Evolutionary conservation across 2,113 vertebrate genomes (phyloP), one percentile per base, ranked within the genome.

Genomic region (Dicaeum eximium): DNA sequence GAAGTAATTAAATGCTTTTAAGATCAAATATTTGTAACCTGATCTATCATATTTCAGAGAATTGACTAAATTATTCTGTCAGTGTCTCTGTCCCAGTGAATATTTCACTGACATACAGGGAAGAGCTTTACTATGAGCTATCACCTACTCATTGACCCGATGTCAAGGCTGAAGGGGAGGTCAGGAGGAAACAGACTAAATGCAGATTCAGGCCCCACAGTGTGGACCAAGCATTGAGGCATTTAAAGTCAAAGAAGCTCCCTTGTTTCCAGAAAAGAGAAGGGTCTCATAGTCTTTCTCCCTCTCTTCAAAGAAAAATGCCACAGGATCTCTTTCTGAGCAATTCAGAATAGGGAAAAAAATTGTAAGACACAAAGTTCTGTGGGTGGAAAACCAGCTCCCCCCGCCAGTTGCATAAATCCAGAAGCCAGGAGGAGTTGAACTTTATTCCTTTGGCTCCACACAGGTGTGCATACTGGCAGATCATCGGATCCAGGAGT

Each of bases 31-130:
- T 83, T 65, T 92, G 66, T 77, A 92, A 93, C 62, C n/a, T 69
- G 58, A 40, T 77, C 67, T 83, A 73, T 61, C 47, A 62, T 73
- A 86, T 72, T 83, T 33, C 75, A 88, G 60, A 73, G 62, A 90
- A 86, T 21, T 81, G 50, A 83, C n/a, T 88, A 83, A 80, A 91
- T 92, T 86, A 90, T 86, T 92, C 50, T 86, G 50, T 50, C 67
- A 80, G 37, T 58, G 45, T 33, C 48, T 80, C 62, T 88, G 58
- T 77, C 74, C 23, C 42, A 69, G 4, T 33, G 53, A 95, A 85
- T 92, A 90, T 71, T 89, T 86, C 60, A 84, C 38, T 82, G 74
- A 51, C 35, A 37, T 65, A 77, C 47, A 69, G 45, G 62, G 71
- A 88, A 86, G 50, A 65, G 74, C 25, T 79, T 82, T 93, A 82